Evolutionary conservation across 2,113 vertebrate genomes (phyloP).

Genomic region (Spermophilus dauricus): DNA sequence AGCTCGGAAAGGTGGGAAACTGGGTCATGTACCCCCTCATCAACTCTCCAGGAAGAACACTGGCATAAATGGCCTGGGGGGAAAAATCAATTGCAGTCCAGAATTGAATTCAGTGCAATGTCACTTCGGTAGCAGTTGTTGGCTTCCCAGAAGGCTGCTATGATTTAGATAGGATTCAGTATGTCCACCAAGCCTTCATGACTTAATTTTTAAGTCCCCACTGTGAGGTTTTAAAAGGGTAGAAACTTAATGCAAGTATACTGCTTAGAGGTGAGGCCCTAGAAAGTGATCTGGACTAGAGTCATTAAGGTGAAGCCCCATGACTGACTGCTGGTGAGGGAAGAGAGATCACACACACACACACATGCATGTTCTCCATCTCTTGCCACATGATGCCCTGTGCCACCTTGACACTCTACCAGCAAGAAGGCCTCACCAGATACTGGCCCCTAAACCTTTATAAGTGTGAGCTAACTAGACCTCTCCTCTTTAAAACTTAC

Average conservation of each 20-base stretch:
- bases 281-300: neutral
- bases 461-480: neutral
- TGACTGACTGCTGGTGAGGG: neutral
- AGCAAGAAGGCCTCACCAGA: neutral
- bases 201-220: neutral
- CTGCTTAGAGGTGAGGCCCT: neutral
- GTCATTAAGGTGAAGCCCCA: neutral
- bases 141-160: neutral
- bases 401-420: neutral
- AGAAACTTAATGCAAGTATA: neutral
- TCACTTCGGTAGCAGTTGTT: neutral
- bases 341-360: neutral
- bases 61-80: conserved; percentile 96
- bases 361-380: neutral
- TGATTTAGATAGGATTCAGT: neutral
- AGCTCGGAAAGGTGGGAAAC: conserved; percentile 97
- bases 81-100: neutral
- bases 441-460: neutral
- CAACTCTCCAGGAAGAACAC: conserved; percentile 97
- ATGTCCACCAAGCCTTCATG: neutral
- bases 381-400: neutral
- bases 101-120: neutral
- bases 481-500: neutral
- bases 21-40: conserved; percentile 97
- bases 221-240: neutral